These are phyloP conservation scores for Drosophila littoralis DNA, from an alignment of 1,140 invertebrate genomes.

Conservation along the genomic window DNA sequence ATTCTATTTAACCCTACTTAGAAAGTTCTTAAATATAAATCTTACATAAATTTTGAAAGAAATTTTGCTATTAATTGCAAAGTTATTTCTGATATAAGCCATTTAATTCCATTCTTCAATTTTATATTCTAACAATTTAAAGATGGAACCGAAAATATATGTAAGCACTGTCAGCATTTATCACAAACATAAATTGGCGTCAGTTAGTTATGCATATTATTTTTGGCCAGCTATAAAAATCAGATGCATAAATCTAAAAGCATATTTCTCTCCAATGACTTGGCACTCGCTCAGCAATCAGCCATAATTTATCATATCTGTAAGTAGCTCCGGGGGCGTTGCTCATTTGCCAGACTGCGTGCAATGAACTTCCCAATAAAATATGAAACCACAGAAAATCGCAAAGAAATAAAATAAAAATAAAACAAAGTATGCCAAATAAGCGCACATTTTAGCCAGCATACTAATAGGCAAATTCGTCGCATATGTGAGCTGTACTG, in stretches of 20 bases:
- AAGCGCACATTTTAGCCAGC: constrained; percentile 14
- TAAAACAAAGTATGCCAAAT: constrained; percentile 28
- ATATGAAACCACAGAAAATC: neutral
- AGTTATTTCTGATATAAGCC: too few relatives aligned
- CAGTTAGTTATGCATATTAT: constrained; percentile 29
- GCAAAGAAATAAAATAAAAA: constrained; percentile 5
- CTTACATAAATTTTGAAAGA: too few relatives aligned
- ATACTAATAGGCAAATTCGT: constrained; percentile 23
- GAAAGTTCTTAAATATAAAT: too few relatives aligned
- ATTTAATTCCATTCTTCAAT: neutral
- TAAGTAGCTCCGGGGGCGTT: constrained; percentile 35
- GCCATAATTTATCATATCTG: constrained; percentile 52
- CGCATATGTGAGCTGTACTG: constrained; percentile 40
- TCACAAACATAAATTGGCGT: constrained; percentile 46
- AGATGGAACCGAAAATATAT: too few relatives aligned
- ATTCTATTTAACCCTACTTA: too few relatives aligned
- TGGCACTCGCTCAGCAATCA: constrained; percentile 33
- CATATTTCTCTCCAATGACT: constrained; percentile 36
- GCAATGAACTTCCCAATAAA: constrained; percentile 37
- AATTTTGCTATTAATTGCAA: too few relatives aligned
- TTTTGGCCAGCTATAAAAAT: constrained; percentile 33
- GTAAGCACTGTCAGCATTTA: constrained; percentile 36
- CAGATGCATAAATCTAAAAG: constrained; percentile 45
- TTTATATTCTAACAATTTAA: neutral
- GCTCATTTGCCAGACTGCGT: constrained; percentile 40